Evolutionary conservation across 1,140 invertebrate genomes (phyloP).

Genomic region (Eciton burchellii): DNA sequence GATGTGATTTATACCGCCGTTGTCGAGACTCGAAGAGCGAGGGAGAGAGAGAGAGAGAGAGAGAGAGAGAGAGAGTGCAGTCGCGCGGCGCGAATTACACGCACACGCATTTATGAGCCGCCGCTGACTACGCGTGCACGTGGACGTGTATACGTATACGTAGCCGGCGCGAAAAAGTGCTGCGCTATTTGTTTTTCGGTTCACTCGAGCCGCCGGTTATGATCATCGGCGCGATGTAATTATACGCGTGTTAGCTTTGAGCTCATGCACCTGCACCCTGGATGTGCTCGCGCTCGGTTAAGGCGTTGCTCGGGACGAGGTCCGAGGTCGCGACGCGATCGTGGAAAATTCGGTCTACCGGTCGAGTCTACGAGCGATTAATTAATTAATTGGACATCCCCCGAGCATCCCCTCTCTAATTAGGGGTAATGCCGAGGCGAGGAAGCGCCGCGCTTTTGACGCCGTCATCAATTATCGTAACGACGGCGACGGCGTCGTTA

Average conservation of each 20-base stretch:
- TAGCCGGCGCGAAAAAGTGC: slow-evolving; percentile 34
- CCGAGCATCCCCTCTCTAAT: too few species aligned
- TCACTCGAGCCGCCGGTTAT: slow-evolving; percentile 58
- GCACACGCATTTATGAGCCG: slow-evolving; percentile 43
- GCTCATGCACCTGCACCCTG: not conserved
- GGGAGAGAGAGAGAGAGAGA: not conserved
- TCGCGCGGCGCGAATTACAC: slow-evolving; percentile 49
- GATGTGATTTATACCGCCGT: slow-evolving; percentile 69
- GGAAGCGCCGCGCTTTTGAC: not conserved
- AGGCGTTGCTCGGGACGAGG: not conserved
- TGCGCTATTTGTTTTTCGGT: slow-evolving; percentile 58
- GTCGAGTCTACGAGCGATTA: too few species aligned
- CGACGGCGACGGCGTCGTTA: not conserved
- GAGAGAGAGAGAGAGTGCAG: not conserved
- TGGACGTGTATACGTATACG: slow-evolving; percentile 9
- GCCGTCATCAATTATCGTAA: slow-evolving; percentile 61
- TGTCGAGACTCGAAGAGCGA: slow-evolving; percentile 5
- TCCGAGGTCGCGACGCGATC: too few species aligned
- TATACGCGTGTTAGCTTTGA: slow-evolving; percentile 52
- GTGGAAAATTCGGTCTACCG: too few species aligned
- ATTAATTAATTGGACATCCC: too few species aligned
- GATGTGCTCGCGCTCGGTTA: not conserved
- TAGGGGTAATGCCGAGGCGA: too few species aligned
- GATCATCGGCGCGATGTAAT: slow-evolving; percentile 58
- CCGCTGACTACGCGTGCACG: not conserved